Percentiles rank a stretch among this genome's conserved stretches.
These are phyloP conservation scores for Platanista minor DNA, from an alignment of 2,113 vertebrate genomes.

Conservation along the genomic window DNA sequence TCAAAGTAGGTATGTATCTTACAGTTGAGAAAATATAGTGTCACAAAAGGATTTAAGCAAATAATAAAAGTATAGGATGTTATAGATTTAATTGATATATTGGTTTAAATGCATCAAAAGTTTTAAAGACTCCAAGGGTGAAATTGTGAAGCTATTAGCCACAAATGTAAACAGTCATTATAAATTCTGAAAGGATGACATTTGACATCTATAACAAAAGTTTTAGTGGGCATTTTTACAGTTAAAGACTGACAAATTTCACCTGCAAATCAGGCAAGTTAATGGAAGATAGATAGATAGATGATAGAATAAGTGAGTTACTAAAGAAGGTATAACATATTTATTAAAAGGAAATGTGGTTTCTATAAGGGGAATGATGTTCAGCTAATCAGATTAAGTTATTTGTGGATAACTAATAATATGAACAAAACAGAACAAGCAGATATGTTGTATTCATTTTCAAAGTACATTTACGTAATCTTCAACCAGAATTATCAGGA, in stretches of 20 bases:
- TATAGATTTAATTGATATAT: background rate
- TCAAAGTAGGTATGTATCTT: background rate
- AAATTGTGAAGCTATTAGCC: background rate
- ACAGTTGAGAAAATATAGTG: background rate
- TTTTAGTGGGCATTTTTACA: background rate
- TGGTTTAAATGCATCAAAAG: background rate
- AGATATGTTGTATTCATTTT: constrained; percentile 27
- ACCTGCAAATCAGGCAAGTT: background rate
- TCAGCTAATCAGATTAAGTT: background rate
- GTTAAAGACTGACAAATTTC: background rate
- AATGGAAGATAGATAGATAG: background rate
- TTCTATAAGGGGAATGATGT: background rate
- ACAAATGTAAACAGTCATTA: background rate
- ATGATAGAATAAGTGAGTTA: background rate
- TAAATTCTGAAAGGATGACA: background rate
- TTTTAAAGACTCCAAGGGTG: background rate
- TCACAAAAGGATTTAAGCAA: background rate
- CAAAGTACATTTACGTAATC: background rate
- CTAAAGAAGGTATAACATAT: background rate
- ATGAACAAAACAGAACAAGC: background rate
- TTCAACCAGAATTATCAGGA: background rate
- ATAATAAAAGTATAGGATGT: background rate
- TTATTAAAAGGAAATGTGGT: background rate
- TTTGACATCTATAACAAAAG: background rate
- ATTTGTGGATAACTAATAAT: background rate